These are phyloP conservation scores for Cavia porcellus DNA, from an alignment of 2,113 vertebrate genomes.

Conservation along the genomic window DNA sequence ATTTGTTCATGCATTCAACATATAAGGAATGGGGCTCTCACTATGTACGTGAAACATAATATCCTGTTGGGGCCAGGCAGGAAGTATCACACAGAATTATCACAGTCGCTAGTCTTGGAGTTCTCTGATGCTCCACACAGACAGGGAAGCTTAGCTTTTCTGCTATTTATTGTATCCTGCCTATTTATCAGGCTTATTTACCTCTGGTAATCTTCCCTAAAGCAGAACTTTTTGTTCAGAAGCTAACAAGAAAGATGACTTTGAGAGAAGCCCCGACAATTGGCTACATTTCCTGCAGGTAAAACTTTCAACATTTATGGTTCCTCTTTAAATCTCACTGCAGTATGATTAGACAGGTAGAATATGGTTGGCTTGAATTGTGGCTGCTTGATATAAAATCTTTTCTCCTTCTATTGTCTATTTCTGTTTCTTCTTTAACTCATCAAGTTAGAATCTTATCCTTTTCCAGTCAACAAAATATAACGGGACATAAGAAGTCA, in stretches of 20 bases:
- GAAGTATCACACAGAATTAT: rapidly evolving
- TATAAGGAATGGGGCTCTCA: background rate
- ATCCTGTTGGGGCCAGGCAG: background rate
- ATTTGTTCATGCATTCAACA: background rate
- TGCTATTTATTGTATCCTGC: background rate
- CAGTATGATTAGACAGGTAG: background rate
- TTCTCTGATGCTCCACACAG: background rate
- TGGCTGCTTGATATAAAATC: background rate
- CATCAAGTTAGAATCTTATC: background rate
- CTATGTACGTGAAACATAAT: no score
- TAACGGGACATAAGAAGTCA: background rate
- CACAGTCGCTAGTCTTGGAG: no score
- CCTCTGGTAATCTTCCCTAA: background rate
- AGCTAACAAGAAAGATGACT: constrained; percentile 24
- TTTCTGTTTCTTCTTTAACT: background rate
- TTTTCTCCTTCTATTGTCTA: background rate
- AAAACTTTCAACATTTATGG: constrained; percentile 11
- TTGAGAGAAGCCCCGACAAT: background rate
- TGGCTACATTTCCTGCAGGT: constrained; percentile 49
- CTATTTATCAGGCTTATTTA: constrained; percentile 32
- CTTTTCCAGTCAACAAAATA: background rate
- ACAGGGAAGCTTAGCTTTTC: background rate
- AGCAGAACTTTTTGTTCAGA: constrained; percentile 55
- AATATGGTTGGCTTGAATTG: background rate
- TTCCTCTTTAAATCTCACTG: background rate